Conservation (phyloP, 2,797 vertebrate genomes). For the Sebastolobus altivelis region DNA sequence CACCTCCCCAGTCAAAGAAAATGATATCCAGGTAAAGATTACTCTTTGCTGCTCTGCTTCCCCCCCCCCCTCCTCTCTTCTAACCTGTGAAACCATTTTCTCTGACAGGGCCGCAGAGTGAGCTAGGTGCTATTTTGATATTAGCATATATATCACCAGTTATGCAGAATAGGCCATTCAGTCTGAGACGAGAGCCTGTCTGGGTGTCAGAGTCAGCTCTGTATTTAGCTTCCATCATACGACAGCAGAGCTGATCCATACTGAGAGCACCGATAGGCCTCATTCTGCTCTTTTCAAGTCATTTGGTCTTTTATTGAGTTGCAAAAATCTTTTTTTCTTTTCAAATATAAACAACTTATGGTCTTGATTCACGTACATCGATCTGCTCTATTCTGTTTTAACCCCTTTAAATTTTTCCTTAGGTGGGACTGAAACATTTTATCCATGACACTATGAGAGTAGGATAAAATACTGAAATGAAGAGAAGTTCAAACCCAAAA, state of each 20-base stretch:
- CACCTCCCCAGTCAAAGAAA: slow-evolving; percentile 66
- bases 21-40: slow-evolving; percentile 71
- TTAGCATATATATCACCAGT: slow-evolving; percentile 83
- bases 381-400: neutral
- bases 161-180: slow-evolving; percentile 69
- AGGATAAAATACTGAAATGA: neutral
- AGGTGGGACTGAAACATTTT: neutral
- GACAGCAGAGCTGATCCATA: slow-evolving; percentile 21
- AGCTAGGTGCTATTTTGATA: slow-evolving; percentile 72
- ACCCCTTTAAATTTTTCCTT: neutral
- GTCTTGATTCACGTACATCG: neutral
- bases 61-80: slow-evolving; percentile 21
- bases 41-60: slow-evolving; percentile 37
- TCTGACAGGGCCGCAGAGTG: slow-evolving; percentile 54
- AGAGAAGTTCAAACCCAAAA: neutral
- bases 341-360: neutral
- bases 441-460: neutral
- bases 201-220: slow-evolving; percentile 49
- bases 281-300: slow-evolving; percentile 8
- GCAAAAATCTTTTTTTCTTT: neutral
- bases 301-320: neutral
- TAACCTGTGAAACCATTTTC: slow-evolving; percentile 76
- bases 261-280: slow-evolving; percentile 21
- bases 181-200: slow-evolving; percentile 47
- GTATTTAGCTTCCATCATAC: slow-evolving; percentile 47